phyloP scores from a whole-genome alignment of 2,888 invertebrate genomes.

The Tetropium fuscum region DNA sequence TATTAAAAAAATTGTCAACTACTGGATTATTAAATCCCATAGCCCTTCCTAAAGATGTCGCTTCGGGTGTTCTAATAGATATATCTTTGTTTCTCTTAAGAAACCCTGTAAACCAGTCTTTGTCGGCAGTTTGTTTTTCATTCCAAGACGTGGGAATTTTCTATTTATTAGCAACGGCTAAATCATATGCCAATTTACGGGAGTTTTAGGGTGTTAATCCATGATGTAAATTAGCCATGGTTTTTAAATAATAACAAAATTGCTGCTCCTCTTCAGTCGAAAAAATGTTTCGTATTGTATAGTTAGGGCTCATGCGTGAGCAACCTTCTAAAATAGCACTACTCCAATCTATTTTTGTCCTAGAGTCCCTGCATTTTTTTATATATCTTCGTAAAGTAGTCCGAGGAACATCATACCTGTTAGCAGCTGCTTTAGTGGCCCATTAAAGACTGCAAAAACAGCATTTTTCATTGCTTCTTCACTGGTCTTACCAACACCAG shows the following conservation, averaged over 20 bases:
- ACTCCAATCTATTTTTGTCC: background rate
- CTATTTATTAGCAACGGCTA: conserved; percentile 16
- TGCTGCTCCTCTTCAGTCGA: conserved; percentile 22
- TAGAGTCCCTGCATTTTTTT: background rate
- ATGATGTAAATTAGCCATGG: conserved; percentile 28
- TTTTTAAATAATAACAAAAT: conserved; percentile 22
- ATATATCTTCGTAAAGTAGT: conserved; percentile 2
- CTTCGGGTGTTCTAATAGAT: no score
- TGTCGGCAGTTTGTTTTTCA: no score
- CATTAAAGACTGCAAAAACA: background rate
- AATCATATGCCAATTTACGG: conserved; percentile 23
- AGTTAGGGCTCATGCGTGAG: conserved; percentile 13
- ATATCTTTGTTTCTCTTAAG: no score
- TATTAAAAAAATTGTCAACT: no score
- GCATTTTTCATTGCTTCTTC: background rate
- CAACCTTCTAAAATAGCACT: background rate
- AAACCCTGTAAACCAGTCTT: no score
- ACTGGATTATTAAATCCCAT: no score
- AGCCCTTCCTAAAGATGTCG: no score
- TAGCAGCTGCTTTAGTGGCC: background rate
- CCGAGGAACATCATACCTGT: no score
- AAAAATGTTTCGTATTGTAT: conserved; percentile 10
- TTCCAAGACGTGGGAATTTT: no score
- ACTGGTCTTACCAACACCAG: no score
- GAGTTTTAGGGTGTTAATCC: conserved; percentile 25